A percentile compares a stretch with the other conserved stretches of the same genome.
Evolutionary conservation across 2,888 invertebrate genomes (phyloP).

Genomic region (Flabesymbios commensalis): DNA sequence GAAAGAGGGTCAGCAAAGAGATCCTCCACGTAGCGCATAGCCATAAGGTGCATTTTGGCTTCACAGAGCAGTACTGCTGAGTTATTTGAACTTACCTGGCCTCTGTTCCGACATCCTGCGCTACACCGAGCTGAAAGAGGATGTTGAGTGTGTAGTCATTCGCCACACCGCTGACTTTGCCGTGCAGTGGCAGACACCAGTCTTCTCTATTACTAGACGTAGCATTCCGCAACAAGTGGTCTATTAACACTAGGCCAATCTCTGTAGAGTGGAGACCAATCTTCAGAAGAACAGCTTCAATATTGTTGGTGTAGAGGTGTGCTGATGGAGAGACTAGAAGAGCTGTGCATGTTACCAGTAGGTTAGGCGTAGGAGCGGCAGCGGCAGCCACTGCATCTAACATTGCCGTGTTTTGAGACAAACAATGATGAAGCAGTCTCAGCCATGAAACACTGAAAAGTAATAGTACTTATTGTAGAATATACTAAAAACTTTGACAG

Average conservation of each 20-base stretch:
- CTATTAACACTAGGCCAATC: constrained; percentile 55
- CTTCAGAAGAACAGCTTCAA: constrained; percentile 73
- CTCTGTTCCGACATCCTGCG: constrained; percentile 63
- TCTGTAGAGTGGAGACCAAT: constrained; percentile 72
- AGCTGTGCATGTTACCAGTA: constrained; percentile 74
- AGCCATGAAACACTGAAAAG: constrained; percentile 83
- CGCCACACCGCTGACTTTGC: constrained; percentile 56
- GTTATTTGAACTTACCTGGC: constrained; percentile 53
- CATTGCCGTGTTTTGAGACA: constrained; percentile 64
- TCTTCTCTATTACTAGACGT: neutral
- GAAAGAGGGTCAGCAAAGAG: too few species aligned
- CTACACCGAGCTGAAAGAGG: constrained; percentile 77
- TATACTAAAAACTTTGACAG: too few species aligned
- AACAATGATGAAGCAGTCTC: constrained; percentile 78
- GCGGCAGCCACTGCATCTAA: constrained; percentile 56
- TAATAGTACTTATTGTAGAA: too few species aligned
- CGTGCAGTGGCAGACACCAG: constrained; percentile 26
- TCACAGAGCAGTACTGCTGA: too few species aligned
- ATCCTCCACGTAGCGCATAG: too few species aligned
- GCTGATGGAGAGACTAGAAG: constrained; percentile 73
- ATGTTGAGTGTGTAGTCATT: constrained; percentile 77
- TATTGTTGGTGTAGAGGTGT: constrained; percentile 68
- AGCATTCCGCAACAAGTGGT: constrained; percentile 46
- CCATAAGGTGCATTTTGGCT: too few species aligned
- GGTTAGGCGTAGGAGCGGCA: constrained; percentile 71